These are phyloP conservation scores for Drosophila chauvacae DNA, from an alignment of 1,140 invertebrate species.

Conservation along the genomic window DNA sequence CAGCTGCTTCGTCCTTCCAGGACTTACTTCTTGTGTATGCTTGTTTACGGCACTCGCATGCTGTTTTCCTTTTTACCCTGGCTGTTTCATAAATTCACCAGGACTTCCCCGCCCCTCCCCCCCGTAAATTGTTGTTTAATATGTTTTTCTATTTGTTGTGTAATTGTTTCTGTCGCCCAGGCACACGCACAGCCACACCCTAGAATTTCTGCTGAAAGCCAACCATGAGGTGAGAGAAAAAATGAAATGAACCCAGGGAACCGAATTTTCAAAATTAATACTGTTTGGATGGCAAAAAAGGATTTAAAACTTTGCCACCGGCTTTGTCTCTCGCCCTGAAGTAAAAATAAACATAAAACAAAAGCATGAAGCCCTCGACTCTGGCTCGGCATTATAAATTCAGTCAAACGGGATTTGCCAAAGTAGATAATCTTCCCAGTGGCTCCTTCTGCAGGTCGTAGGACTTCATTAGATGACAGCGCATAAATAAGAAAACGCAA, in stretches of 20 bases:
- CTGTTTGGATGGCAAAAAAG: slow-evolving; percentile 29
- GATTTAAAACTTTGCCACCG: slow-evolving; percentile 29
- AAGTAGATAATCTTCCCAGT: slow-evolving; percentile 40
- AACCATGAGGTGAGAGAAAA: slow-evolving; percentile 11
- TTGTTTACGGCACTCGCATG: slow-evolving; percentile 58
- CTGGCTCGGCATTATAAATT: slow-evolving; percentile 32
- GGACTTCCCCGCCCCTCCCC: slow-evolving; percentile 23
- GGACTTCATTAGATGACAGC: slow-evolving; percentile 59
- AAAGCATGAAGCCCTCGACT: not conserved
- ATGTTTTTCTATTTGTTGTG: slow-evolving; percentile 70
- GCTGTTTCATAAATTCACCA: slow-evolving; percentile 61
- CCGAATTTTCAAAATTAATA: slow-evolving; percentile 35
- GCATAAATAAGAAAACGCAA: slow-evolving; percentile 52
- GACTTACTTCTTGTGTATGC: slow-evolving; percentile 24
- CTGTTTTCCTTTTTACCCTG: slow-evolving; percentile 9
- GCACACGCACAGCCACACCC: slow-evolving; percentile 5
- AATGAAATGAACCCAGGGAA: not conserved
- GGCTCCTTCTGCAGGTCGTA: slow-evolving; percentile 30
- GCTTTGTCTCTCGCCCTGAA: slow-evolving; percentile 12
- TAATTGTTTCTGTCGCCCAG: slow-evolving; percentile 41
- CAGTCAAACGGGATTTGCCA: slow-evolving; percentile 40
- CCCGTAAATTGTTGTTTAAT: slow-evolving; percentile 76
- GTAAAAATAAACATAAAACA: slow-evolving; percentile 20
- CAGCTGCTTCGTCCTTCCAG: slow-evolving; percentile 15
- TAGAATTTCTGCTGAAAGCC: not conserved